Evolutionary conservation across 2,888 invertebrate genomes (phyloP).

Genomic region (Trissolcus brochymenae): DNA sequence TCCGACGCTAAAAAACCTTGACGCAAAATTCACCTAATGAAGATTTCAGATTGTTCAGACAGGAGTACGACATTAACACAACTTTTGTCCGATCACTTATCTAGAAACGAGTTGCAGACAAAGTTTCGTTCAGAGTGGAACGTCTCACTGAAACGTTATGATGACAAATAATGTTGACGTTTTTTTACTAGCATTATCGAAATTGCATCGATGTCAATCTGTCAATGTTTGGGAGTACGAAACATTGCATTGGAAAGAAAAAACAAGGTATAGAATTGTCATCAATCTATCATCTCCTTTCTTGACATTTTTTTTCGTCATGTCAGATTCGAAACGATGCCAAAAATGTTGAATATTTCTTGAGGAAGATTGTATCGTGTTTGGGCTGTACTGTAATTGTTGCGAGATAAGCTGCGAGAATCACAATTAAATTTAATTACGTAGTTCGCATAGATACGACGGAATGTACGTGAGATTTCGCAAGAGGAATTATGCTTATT

Average conservation of each 20-base stretch:
- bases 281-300: neutral
- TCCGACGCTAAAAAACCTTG: constrained; percentile 1
- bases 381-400: constrained; percentile 61
- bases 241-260: neutral
- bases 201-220: too few species aligned
- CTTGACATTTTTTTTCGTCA: neutral
- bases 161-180: too few species aligned
- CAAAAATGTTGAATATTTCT: constrained; percentile 28
- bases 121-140: too few species aligned
- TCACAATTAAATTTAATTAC: constrained; percentile 73
- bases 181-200: too few species aligned
- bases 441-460: constrained; percentile 65
- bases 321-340: constrained; percentile 4
- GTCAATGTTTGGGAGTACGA: neutral
- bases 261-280: too few species aligned
- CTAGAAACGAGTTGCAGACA: too few species aligned
- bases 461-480: constrained; percentile 67
- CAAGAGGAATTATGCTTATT: constrained; percentile 46
- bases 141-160: too few species aligned
- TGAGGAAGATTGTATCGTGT: constrained; percentile 1
- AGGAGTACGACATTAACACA: too few species aligned
- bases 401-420: constrained; percentile 64
- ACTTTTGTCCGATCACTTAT: too few species aligned
- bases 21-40: constrained; percentile 14
- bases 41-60: constrained; percentile 1